Percentiles rank a stretch among this genome's conserved stretches.
phyloP scores from a whole-genome alignment of 2,113 vertebrate genomes.

The Candoia aspera region DNA sequence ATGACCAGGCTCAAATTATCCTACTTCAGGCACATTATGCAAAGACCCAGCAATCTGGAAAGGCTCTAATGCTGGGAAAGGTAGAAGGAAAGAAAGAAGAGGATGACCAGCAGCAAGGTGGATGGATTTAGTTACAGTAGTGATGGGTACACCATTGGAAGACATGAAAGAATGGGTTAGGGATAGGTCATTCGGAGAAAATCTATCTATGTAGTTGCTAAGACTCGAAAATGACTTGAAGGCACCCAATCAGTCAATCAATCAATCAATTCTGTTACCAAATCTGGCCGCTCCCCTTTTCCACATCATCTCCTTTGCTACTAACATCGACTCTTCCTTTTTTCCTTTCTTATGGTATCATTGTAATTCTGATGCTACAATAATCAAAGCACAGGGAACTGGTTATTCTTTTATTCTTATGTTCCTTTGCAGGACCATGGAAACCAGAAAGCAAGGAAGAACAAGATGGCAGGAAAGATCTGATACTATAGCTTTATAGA shows the following conservation, averaged over 20 bases:
- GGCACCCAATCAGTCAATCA: no score
- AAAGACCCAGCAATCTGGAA: not conserved
- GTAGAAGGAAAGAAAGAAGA: not conserved
- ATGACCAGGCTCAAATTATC: not conserved
- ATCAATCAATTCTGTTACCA: no score
- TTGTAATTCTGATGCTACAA: not conserved
- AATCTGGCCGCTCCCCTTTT: no score
- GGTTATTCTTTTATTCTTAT: not conserved
- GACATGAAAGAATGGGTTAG: not conserved
- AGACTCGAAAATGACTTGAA: not conserved
- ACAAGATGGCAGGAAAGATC: not conserved
- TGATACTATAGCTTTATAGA: not conserved
- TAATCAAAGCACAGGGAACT: not conserved
- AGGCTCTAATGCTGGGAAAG: not conserved
- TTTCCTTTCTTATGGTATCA: not conserved
- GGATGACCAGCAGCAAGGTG: not conserved
- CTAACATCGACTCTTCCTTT: no score
- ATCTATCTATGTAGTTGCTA: not conserved
- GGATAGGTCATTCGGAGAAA: not conserved
- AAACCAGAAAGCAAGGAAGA: not conserved
- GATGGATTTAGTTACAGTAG: not conserved
- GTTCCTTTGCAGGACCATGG: not conserved
- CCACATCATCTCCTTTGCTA: no score
- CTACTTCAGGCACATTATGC: not conserved
- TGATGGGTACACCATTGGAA: not conserved